Evolutionary conservation across 1,140 invertebrate genomes (phyloP), one percentile per base, ranked within the genome.

Genomic region (Mizuhopecten yessoensis): DNA sequence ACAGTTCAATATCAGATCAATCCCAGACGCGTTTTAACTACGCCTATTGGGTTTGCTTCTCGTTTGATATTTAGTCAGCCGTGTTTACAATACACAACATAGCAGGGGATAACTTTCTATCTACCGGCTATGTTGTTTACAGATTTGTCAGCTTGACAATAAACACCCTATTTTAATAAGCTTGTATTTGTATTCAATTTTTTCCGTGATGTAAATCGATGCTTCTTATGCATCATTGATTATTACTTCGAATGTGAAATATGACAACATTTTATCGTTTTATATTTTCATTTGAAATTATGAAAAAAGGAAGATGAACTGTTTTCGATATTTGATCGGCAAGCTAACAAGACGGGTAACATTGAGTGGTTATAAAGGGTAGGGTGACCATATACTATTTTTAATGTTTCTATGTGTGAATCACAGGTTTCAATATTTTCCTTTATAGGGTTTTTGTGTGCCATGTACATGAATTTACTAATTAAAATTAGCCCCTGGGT

Each of bases 1-100:
- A 75, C 57, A 75, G 57, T 29, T 75, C 57, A 29, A 75, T 75
- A 75, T 75, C n/a, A 75, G 13, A 75, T 75, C 57, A 75, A 75
- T 75, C n/a, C 57, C 57, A 75, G 57, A 75, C 57, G n/a, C 5
- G n/a, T 75, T n/a, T 75, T 75, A 75, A 75, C 57, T n/a, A 75
- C n/a, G 23, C 57, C 15, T 75, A 29, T 75, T 75, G 23, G 57
- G 57, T 29, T 75, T 45, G 5, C 1, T 45, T 13, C 57, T 75
- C 57, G 57, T 75, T 75, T 75, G 57, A 29, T n/a, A 75, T 75
- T n/a, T n/a, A 29, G 57, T 75, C 23, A 75, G 17, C 23, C 57
- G 57, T 5, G 29, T 29, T 29, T 29, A 75, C 57, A 75, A 75
- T 3, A 75, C 57, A 75, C 15, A 29, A 29, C 57, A 75, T 29